Evolutionary conservation across 2,797 vertebrate genomes (phyloP), one percentile per base, ranked within the genome.

Genomic region (Argyrosomus regius): DNA sequence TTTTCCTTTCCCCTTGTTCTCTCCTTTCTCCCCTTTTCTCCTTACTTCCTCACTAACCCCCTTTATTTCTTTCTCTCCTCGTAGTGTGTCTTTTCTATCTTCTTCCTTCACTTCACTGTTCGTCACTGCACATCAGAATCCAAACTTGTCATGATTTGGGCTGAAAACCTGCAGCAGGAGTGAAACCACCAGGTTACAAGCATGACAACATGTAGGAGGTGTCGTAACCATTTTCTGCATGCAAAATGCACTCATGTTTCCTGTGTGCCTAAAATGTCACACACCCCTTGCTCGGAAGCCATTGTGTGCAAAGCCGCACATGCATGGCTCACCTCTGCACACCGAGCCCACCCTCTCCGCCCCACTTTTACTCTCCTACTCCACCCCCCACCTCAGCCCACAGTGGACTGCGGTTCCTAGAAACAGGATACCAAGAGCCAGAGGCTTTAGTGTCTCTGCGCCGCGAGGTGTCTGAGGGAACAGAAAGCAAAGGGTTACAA

Each of bases 381-480:
- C 49, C 16, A 24, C 31, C 53, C 18, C 68, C 26, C 17, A 69
- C 63, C 56, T 66, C 54, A 59, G 60, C 69, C 56, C 77, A 35
- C 52, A 53, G 54, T 28, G 63, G 75, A 69, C 56, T 75, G 67
- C 59, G 20, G 46, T 86, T 89, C 86, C 86, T 86, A 72, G 87
- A 87, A 92, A 87, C 83, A 81, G 78, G 77, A 87, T 71, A 81
- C 77, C 0, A 3, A 72, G 84, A 85, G 73, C 79, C 70, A 54
- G 74, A 72, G 78, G 79, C 69, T 83, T 83, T 75, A 81, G 75
- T 71, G 75, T 73, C 48, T 82, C 81, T 70, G 70, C 16, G 12
- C 39, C 1, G 28, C 22, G 62, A 83, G 77, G 59, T 79, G 83
- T 82, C 61, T 60, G 61, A 72, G 59, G 63, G 75, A 71, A 72